Evolutionary conservation across 2,888 invertebrate genomes (phyloP), one percentile per base, ranked within the genome.

Genomic region (Eupithecia abbreviata): DNA sequence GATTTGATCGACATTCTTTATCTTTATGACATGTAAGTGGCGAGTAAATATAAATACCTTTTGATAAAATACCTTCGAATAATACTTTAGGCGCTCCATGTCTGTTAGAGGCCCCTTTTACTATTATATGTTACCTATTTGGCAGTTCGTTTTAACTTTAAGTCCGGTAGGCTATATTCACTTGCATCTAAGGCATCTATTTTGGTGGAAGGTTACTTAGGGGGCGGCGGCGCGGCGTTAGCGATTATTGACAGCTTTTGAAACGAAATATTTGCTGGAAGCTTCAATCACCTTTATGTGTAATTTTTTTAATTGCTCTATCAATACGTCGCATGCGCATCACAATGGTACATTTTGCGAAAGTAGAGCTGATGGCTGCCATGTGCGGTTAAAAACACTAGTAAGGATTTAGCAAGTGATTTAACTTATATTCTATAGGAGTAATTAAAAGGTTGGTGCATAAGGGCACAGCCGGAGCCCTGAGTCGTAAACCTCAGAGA

Each of bases 401-500:
- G 4, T 62, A 30, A 62, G 30, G 10, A 3, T 12, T 30, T 10
- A 13, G 4, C 12, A 7, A 42, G 42, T 42, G 41, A 15, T 41
- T 13, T 42, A 42, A 15, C 41, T 9, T 13, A 7, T 42, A 7
- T 41, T 66, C 15, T 15, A 15, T 6, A 42, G 2, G 7, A 13
- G 66, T 66, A 42, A 66, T 66, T 66, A 66, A 66, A 66, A 66
- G 7, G 66, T 66, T 42, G 42, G 66, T 66, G 66, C 15, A 42
- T 41, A 66, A 42, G 66, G 66, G 66, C 66, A 42, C 15, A 42
- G 42, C 66, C 42, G 2, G 15, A 66, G 41, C 15, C 13, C 42
- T 47, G 12, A 62, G 62, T 30, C 72, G 62, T 72, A 72, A 72
- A 72, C 62, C 30, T 12, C 9, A 0, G 13, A 45, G 13, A 15